phyloP scores from a whole-genome alignment of 2,797 vertebrate genomes.

The Oryzias dopingdopingensis region DNA sequence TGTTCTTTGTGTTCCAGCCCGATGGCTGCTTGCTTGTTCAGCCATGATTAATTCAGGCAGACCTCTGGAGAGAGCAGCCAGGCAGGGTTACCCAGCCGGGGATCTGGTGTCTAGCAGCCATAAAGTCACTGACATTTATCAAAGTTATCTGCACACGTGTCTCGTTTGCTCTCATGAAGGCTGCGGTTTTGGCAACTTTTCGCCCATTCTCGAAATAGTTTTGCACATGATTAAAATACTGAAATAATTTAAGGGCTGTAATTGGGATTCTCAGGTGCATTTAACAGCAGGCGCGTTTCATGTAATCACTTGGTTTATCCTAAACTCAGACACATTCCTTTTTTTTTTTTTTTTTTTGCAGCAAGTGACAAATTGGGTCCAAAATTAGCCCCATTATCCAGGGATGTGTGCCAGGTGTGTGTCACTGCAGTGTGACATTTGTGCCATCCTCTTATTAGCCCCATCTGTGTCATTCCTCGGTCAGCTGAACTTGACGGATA shows the following conservation, averaged over 20 bases:
- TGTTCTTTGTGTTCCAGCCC: constrained; percentile 61
- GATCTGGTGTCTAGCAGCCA: constrained; percentile 72
- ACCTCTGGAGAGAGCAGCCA: constrained; percentile 64
- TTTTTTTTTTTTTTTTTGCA: neutral
- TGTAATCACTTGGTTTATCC: constrained; percentile 7
- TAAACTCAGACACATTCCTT: constrained; percentile 3
- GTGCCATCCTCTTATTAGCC: constrained; percentile 27
- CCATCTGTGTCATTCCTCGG: constrained; percentile 19
- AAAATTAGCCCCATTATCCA: constrained; percentile 7
- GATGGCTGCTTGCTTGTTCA: constrained; percentile 65
- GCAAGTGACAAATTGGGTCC: constrained; percentile 1
- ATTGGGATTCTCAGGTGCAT: constrained; percentile 18
- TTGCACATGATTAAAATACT: constrained; percentile 15
- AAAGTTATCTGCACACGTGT: constrained; percentile 28
- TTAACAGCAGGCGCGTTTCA: too few species aligned
- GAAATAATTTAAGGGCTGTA: constrained; percentile 16
- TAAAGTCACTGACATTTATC: constrained; percentile 47
- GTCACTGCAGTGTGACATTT: constrained; percentile 22
- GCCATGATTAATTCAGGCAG: constrained; percentile 81
- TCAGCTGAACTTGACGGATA: constrained; percentile 79
- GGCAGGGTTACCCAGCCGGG: constrained; percentile 70
- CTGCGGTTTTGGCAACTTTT: constrained; percentile 25
- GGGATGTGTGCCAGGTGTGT: constrained; percentile 9
- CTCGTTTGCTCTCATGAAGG: constrained; percentile 18
- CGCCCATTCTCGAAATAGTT: constrained; percentile 30